Evolutionary conservation across 2,113 vertebrate species (phyloP).

Genomic region (Tragelaphus imberbis): DNA sequence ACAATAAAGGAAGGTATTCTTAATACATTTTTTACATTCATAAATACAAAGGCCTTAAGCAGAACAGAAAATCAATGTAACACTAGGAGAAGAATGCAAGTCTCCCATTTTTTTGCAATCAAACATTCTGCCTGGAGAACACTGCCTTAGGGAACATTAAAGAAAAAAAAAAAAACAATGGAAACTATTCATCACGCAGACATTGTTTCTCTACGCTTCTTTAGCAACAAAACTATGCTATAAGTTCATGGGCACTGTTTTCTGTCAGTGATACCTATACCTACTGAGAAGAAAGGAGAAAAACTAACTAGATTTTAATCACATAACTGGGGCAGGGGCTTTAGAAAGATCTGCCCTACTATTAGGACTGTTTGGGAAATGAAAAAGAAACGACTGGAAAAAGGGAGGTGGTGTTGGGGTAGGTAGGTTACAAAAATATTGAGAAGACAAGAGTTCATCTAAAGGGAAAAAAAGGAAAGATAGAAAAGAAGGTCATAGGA

Average conservation of each 20-base stretch:
- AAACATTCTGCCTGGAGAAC: not conserved
- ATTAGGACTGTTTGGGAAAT: not conserved
- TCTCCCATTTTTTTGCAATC: slow-evolving; percentile 1
- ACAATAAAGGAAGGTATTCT: not conserved
- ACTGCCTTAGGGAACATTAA: not conserved
- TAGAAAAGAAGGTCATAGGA: not conserved
- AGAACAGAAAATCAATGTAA: slow-evolving; percentile 7
- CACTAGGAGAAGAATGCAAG: not conserved
- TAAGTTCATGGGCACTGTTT: not conserved
- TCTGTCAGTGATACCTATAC: not conserved
- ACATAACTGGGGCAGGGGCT: not conserved
- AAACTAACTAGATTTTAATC: not conserved
- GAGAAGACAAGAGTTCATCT: not conserved
- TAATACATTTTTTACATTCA: not conserved
- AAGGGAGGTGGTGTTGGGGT: not conserved
- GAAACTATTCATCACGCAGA: slow-evolving; percentile 1
- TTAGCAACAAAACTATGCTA: not conserved
- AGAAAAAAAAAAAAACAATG: not conserved
- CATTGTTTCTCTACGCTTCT: not conserved
- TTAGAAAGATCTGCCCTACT: not conserved
- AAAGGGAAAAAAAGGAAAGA: not conserved
- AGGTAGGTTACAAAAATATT: not conserved
- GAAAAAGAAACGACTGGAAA: not conserved
- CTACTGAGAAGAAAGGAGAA: not conserved
- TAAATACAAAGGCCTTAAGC: not conserved